Evolutionary conservation across 2,797 vertebrate species (phyloP), one percentile per base, ranked within the genome.

Genomic region (Squalus acanthias): DNA sequence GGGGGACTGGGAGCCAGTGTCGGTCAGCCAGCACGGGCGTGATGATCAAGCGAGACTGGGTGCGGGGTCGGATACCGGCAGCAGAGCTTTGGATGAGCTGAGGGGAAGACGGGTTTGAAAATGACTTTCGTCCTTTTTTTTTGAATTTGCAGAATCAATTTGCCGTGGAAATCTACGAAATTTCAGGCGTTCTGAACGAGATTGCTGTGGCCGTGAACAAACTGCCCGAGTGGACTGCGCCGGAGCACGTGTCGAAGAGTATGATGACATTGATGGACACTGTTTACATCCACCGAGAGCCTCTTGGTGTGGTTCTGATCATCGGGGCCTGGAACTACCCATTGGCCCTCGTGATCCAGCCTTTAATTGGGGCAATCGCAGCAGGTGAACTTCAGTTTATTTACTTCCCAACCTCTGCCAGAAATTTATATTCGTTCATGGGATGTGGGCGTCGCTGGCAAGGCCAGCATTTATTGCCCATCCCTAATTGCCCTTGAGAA

Each of bases 321-420:
- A 99, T 99, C 0, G 98, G 98, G 0, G 93, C 98, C 0, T 99
- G 99, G 99, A 99, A 99, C 97, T 99, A 99, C 96, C 99, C 99
- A 26, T 98, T 99, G 89, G 96, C 96, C 0, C 96, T 99, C 96
- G 96, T 98, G 4, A 96, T 99, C 50, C 98, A 98, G 96, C 99
- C 99, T 0, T 96, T 99, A 96, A 97, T 99, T 0, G 99, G 99
- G 29, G 98, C 99, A 70, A 99, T 99, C 0, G 99, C 99, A 33
- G 99, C 99, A 97, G 99, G 99, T 99, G 97, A 67, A 7, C 88
- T 24, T 50, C 60, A 15, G 0, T 65, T 24, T 96, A n/a, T 70
- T 39, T 89, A 50, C 87, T 65, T 1, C 29, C 53, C 24, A 95
- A 96, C 65, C 94, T 85, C 93, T 72, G 2, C 53, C 53, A 24